Conservation (phyloP, 2,888 invertebrate genomes). For the Lasioglossum figueresi region DNA sequence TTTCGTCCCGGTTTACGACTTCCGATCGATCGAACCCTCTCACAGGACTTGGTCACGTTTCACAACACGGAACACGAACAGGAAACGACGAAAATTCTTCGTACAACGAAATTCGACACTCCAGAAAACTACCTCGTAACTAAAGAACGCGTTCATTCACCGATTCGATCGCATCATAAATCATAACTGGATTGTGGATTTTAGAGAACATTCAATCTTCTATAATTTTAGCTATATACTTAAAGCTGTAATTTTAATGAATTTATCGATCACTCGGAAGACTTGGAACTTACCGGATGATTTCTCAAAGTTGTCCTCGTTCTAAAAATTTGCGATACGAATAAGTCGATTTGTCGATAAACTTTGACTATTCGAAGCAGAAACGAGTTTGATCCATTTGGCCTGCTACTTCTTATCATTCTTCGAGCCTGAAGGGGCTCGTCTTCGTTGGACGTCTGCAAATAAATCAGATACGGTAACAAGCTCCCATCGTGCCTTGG, state of each 20-base stretch:
- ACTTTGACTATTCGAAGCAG: not conserved
- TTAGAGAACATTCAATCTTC: not conserved
- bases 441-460: slow-evolving; percentile 44
- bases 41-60: not conserved
- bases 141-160: too few species aligned
- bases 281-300: too few species aligned
- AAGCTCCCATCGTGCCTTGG: slow-evolving; percentile 24
- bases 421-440: slow-evolving; percentile 42
- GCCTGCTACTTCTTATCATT: slow-evolving; percentile 29
- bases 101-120: not conserved
- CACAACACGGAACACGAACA: not conserved
- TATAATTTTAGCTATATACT: not conserved
- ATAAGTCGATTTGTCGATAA: slow-evolving; percentile 6
- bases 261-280: too few species aligned
- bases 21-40: slow-evolving; percentile 44
- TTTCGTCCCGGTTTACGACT: slow-evolving; percentile 54
- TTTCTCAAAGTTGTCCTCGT: too few species aligned
- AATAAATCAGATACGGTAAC: slow-evolving; percentile 60
- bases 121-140: not conserved
- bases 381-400: slow-evolving; percentile 24
- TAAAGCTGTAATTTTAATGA: not conserved
- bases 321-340: too few species aligned
- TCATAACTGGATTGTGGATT: not conserved
- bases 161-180: not conserved
- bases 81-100: not conserved